Evolutionary conservation across 92 coral and sea anemone genomes (phyloP).

Genomic region (Phymanthus crucifer): DNA sequence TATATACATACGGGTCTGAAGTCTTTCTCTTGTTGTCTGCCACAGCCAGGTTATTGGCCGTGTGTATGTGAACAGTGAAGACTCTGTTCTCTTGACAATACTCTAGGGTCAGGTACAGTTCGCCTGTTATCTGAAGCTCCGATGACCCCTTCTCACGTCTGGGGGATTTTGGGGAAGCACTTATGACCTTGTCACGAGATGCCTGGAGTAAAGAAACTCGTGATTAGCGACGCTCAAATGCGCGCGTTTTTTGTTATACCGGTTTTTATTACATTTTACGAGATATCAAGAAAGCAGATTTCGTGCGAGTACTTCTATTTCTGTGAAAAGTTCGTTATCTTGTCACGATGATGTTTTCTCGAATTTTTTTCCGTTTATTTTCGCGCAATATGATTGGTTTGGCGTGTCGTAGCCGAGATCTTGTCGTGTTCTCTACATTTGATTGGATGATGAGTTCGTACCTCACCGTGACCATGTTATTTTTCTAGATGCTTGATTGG

Average conservation of each 20-base stretch:
- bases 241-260: too few species aligned
- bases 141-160: slow-evolving; percentile 52
- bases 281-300: not conserved
- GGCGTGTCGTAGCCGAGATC: too few species aligned
- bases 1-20: slow-evolving; percentile 84
- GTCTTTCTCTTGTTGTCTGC: slow-evolving; percentile 71
- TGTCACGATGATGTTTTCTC: too few species aligned
- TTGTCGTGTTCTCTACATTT: too few species aligned
- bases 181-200: slow-evolving; percentile 36
- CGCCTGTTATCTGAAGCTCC: slow-evolving; percentile 72
- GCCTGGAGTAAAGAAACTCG: not conserved
- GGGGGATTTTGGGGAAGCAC: slow-evolving; percentile 19
- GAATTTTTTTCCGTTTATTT: too few species aligned
- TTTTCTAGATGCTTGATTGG: too few species aligned
- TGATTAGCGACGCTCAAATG: not conserved
- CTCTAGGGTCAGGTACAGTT: slow-evolving; percentile 75
- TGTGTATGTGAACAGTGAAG: slow-evolving; percentile 79
- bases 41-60: slow-evolving; percentile 81
- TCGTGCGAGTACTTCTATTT: too few species aligned
- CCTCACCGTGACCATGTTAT: too few species aligned
- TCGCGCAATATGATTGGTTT: too few species aligned
- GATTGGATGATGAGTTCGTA: too few species aligned
- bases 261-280: not conserved
- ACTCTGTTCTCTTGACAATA: slow-evolving; percentile 72
- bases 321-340: too few species aligned